These are phyloP conservation scores for Takifugu rubripes DNA, from an alignment of 2,797 vertebrate species.

Conservation along the genomic window DNA sequence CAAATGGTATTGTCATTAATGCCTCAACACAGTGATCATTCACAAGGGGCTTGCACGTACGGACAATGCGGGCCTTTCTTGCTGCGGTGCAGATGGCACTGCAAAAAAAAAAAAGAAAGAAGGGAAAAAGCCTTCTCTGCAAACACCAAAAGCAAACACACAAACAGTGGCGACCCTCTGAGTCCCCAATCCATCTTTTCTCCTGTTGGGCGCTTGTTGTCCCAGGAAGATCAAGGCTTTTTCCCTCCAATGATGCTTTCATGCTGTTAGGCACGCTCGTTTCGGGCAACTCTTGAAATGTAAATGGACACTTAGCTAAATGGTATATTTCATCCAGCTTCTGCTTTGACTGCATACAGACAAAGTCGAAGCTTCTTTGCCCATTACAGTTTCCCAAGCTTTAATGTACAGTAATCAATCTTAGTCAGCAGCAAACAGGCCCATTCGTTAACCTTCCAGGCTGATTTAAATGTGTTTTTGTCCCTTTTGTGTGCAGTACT, in stretches of 20 bases:
- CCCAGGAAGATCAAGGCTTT: conserved; percentile 65
- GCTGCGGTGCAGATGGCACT: conserved; percentile 72
- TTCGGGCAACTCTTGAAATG: conserved; percentile 59
- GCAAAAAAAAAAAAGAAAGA: conserved; percentile 55
- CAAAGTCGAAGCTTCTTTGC: conserved; percentile 18
- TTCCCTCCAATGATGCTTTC: conserved; percentile 49
- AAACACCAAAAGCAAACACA: conserved; percentile 80
- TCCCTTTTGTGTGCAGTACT: conserved; percentile 14
- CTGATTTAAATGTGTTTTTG: conserved; percentile 40
- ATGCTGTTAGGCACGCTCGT: conserved; percentile 48
- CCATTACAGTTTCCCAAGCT: conserved; percentile 22
- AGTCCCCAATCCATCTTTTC: conserved; percentile 77
- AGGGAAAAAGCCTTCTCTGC: conserved; percentile 60
- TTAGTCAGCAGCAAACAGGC: conserved; percentile 19
- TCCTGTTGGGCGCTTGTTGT: conserved; percentile 68
- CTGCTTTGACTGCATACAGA: conserved; percentile 46
- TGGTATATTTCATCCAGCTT: conserved; percentile 50
- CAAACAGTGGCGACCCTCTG: conserved; percentile 75
- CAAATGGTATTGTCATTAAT: conserved; percentile 76
- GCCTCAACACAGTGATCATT: conserved; percentile 69
- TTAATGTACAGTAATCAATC: conserved; percentile 52
- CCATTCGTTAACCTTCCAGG: conserved; percentile 24
- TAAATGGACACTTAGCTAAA: conserved; percentile 58
- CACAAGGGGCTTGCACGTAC: conserved; percentile 59
- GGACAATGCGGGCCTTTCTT: conserved; percentile 71